Conservation (phyloP, 1,140 invertebrate genomes). For the Hylaeus volcanicus region DNA sequence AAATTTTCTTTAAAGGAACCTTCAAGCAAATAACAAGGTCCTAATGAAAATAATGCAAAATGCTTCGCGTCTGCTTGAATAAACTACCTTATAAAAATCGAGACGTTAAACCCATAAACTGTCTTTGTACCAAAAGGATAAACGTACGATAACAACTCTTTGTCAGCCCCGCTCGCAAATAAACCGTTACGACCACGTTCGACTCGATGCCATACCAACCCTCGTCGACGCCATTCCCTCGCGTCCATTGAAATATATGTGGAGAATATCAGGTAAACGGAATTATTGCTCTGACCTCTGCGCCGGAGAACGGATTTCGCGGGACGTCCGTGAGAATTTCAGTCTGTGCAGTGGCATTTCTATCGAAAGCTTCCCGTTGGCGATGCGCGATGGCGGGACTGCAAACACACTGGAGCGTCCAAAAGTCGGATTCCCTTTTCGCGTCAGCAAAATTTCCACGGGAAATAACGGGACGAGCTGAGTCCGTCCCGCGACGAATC, state of each 20-base stretch:
- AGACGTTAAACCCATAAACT: too few species aligned
- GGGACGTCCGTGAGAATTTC: neutral
- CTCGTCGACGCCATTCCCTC: neutral
- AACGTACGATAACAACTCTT: neutral
- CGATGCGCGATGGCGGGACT: constrained; percentile 3
- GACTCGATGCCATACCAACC: neutral
- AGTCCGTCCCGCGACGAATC: neutral
- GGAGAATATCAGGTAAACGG: constrained; percentile 2
- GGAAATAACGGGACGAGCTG: neutral
- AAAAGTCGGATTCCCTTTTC: neutral
- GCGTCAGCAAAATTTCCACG: neutral
- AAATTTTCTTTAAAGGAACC: too few species aligned
- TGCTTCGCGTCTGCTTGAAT: too few species aligned
- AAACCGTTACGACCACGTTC: neutral
- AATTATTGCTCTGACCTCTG: neutral
- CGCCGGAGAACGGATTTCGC: neutral
- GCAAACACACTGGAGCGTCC: neutral
- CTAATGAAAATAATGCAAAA: too few species aligned
- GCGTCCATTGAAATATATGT: neutral
- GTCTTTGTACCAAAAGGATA: too few species aligned
- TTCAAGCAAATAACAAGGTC: too few species aligned
- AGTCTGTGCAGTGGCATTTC: constrained; percentile 12
- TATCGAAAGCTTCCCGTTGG: neutral
- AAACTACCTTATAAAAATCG: too few species aligned
- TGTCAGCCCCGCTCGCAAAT: neutral